Conservation (phyloP, 2,797 vertebrate species). For the Takifugu ocellatus region DNA sequence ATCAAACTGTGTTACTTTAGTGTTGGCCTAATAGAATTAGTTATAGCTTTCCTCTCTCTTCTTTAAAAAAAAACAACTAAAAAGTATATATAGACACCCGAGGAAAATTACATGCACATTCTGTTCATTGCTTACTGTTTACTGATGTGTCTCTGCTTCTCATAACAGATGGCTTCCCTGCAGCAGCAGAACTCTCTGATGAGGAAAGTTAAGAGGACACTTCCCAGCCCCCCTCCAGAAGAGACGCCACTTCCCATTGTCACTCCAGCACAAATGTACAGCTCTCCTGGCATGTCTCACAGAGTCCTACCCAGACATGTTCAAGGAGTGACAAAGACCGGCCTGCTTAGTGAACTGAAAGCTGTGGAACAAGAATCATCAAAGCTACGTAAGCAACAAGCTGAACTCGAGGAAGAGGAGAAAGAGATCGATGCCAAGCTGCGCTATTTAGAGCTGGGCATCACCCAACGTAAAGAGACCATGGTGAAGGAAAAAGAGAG, state of each 20-base stretch:
- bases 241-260: slow-evolving; percentile 88
- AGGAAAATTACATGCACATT: slow-evolving; percentile 32
- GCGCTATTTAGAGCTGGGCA: slow-evolving; percentile 94
- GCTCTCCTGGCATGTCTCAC: slow-evolving; percentile 83
- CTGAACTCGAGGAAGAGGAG: slow-evolving; percentile 96
- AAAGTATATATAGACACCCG: slow-evolving; percentile 37
- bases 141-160: slow-evolving; percentile 59
- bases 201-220: slow-evolving; percentile 97
- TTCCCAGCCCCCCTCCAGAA: slow-evolving; percentile 97
- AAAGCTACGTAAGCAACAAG: slow-evolving; percentile 97
- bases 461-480: slow-evolving; percentile 95
- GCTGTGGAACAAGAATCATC: slow-evolving; percentile 97
- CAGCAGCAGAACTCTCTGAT: slow-evolving; percentile 90
- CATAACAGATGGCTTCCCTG: slow-evolving; percentile 85
- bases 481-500: slow-evolving; percentile 90
- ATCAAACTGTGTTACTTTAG: too few species aligned
- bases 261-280: slow-evolving; percentile 91
- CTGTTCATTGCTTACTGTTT: slow-evolving; percentile 62
- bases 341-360: slow-evolving; percentile 91
- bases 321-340: slow-evolving; percentile 88
- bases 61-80: slow-evolving; percentile 12
- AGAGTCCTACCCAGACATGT: slow-evolving; percentile 79
- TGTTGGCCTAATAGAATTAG: too few species aligned
- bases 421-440: slow-evolving; percentile 99
- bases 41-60: too few species aligned